Percentiles rank a stretch among this genome's conserved stretches.
These are phyloP conservation scores for Thinocorus orbignyianus DNA, from an alignment of 2,113 vertebrate genomes.

Conservation along the genomic window DNA sequence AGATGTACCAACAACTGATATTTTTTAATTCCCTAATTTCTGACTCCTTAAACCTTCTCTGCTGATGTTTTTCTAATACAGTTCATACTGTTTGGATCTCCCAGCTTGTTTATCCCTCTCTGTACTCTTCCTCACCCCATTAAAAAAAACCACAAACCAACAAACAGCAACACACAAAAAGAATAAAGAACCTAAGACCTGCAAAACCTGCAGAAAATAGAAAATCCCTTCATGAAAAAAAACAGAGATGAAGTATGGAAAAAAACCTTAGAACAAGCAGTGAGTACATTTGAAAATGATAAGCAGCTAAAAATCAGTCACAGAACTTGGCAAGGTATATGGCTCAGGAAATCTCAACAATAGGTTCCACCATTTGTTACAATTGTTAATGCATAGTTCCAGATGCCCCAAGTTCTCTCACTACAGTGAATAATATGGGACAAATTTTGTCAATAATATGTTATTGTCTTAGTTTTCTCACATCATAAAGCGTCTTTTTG, in stretches of 20 bases:
- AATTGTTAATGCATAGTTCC: not conserved
- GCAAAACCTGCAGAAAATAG: not conserved
- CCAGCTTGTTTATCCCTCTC: not conserved
- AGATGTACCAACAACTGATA: rapidly evolving
- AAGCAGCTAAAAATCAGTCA: not conserved
- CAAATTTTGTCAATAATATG: not conserved
- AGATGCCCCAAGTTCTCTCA: not conserved
- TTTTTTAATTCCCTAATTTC: not conserved
- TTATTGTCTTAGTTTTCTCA: not conserved
- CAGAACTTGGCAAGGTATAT: not conserved
- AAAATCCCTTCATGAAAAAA: not conserved
- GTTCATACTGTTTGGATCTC: not conserved
- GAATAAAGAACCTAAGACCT: not conserved
- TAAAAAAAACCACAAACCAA: not conserved
- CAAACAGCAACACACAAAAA: not conserved
- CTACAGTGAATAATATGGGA: not conserved
- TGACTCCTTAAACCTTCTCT: not conserved
- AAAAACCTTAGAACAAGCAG: not conserved
- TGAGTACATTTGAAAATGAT: not conserved
- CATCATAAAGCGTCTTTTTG: not conserved
- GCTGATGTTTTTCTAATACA: not conserved
- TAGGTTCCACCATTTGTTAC: not conserved
- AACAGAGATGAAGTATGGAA: not conserved
- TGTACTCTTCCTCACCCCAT: rapidly evolving
- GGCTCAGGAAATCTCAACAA: not conserved